Base-by-base conservation (phyloP, 2,888 invertebrate genomes). In the Amaurobius ferox region DNA sequence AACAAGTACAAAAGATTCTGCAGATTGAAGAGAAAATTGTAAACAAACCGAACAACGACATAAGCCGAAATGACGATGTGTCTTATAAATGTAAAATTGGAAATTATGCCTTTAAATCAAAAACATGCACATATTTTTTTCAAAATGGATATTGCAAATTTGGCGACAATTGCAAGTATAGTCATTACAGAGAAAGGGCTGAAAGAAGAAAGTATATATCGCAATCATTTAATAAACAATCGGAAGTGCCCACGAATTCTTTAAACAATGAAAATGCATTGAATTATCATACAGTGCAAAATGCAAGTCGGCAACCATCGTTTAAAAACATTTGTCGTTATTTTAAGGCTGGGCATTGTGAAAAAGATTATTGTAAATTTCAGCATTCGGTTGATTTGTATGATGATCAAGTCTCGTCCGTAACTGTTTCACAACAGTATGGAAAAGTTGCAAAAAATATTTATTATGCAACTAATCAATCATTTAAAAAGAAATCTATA, bases 81-180 rank as follows among this genome's bases (percentile, higher is more conserved):
- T n/a, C n/a, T 28, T 28, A 39, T 11, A 40, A 13, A 39, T 5
- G 9, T 9, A 3, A 70, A 32, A 16, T 28, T 23, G 16, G 16
- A 29, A 66, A 28, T 1, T n/a, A n/a, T n/a, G 9, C 11, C n/a
- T 0, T 29, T 35, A 35, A 16, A 44, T 44, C 35, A 16, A 79
- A 30, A 32, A 23, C 68, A 13, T 81, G 80, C 55, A 26, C 13
- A 19, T 74, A 32, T 74, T 81, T 55, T 74, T 39, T 35, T 9
- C 68, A 81, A 30, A 66, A 86, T 70, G 77, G 80, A 1, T 86
- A 62, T 28, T 88, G 88, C n/a, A 64, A 74, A 26, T 88, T 68
- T 66, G 88, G 83, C 16, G 19, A 66, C 28, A 77, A 71, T 16
- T 88, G 88, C 26, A 79, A 48, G n/a, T 88, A 68, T 73, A 48